phyloP scores from a whole-genome alignment of 2,113 vertebrate genomes.

The Protomyctophum bolini region DNA sequence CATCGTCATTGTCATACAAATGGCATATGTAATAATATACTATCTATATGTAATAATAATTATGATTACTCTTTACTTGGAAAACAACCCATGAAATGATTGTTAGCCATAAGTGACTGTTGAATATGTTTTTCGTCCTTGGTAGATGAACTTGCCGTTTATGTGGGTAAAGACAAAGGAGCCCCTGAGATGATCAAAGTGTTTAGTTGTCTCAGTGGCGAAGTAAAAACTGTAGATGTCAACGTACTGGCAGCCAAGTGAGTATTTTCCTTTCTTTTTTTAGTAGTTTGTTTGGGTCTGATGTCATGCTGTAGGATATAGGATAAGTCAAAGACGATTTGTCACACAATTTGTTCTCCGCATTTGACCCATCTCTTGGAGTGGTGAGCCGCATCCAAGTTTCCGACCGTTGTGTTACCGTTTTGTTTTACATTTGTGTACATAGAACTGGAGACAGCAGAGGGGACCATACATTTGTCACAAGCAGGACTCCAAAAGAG shows the following conservation, averaged over 20 bases:
- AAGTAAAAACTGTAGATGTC: slow-evolving; percentile 8
- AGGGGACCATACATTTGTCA: slow-evolving; percentile 43
- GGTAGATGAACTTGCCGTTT: slow-evolving; percentile 10
- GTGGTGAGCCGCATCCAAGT: too few relatives aligned
- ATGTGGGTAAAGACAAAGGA: neutral
- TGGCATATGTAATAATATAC: too few relatives aligned
- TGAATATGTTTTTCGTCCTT: neutral
- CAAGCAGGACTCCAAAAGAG: slow-evolving; percentile 59
- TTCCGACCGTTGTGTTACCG: too few relatives aligned
- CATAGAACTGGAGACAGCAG: slow-evolving; percentile 55
- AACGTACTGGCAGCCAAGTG: slow-evolving; percentile 56
- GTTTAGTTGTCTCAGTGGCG: slow-evolving; percentile 41
- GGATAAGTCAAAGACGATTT: too few relatives aligned
- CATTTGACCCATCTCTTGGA: too few relatives aligned
- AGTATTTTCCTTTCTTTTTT: slow-evolving; percentile 7
- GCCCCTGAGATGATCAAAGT: neutral
- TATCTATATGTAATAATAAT: too few relatives aligned
- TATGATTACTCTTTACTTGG: too few relatives aligned
- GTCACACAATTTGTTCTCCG: too few relatives aligned
- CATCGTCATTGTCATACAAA: too few relatives aligned
- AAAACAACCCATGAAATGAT: too few relatives aligned
- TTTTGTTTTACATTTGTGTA: neutral
- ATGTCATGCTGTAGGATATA: too few relatives aligned
- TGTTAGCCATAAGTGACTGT: neutral
- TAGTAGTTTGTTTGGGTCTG: too few relatives aligned